phyloP scores from a whole-genome alignment of 2,113 vertebrate genomes.

The Oryzias curvinotus region DNA sequence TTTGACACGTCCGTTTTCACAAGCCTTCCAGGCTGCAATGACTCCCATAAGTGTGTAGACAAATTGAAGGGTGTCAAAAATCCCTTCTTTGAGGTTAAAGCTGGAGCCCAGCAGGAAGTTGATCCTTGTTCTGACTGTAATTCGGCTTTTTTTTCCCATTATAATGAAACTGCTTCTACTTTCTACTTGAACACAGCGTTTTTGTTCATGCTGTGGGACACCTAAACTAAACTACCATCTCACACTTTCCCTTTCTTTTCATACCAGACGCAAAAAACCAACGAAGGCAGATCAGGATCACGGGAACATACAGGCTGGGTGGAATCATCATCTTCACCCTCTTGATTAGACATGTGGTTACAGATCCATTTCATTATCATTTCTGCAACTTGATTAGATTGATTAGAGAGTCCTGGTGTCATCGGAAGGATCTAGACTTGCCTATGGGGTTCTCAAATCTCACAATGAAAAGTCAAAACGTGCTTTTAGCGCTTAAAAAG shows the following conservation, averaged over 20 bases:
- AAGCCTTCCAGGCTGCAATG: too few species aligned
- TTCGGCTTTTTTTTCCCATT: background rate
- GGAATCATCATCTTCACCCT: slow-evolving; percentile 15
- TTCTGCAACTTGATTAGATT: slow-evolving; percentile 43
- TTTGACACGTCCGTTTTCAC: too few species aligned
- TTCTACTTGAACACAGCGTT: background rate
- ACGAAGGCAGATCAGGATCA: slow-evolving; percentile 37
- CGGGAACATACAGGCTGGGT: slow-evolving; percentile 36
- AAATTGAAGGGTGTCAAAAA: too few species aligned
- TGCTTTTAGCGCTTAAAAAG: background rate
- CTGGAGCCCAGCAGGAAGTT: too few species aligned
- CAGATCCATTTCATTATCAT: slow-evolving; percentile 11
- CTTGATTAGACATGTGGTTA: slow-evolving; percentile 2
- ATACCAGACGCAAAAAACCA: slow-evolving; percentile 56
- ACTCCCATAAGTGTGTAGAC: too few species aligned
- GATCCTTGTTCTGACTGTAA: background rate
- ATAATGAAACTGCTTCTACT: background rate
- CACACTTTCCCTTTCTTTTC: slow-evolving; percentile 6
- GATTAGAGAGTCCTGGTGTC: slow-evolving; percentile 7
- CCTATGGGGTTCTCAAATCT: background rate
- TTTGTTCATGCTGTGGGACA: background rate
- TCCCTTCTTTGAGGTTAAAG: too few species aligned
- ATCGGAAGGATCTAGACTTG: slow-evolving; percentile 19
- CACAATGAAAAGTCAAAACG: background rate
- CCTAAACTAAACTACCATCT: too few species aligned